phyloP scores from a whole-genome alignment of 2,888 invertebrate genomes.

The Eretmocerus hayati region DNA sequence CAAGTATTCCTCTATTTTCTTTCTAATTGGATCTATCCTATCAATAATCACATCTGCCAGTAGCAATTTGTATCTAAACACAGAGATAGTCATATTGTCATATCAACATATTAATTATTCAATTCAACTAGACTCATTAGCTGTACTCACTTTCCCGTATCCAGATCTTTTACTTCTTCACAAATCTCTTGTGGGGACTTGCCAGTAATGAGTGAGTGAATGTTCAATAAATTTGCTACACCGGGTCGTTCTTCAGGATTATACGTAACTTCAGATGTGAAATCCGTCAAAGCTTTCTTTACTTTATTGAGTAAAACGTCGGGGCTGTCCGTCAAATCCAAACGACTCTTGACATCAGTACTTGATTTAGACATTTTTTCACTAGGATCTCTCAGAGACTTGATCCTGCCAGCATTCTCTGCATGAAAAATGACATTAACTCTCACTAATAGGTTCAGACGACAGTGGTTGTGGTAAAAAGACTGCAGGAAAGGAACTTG shows the following conservation, averaged over 20 bases:
- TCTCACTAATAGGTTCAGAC: no score
- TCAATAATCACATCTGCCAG: conserved; percentile 69
- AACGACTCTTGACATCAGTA: conserved; percentile 65
- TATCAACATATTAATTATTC: no score
- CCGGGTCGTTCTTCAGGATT: conserved; percentile 75
- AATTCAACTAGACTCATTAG: no score
- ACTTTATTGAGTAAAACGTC: conserved; percentile 65
- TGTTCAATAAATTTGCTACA: conserved; percentile 79
- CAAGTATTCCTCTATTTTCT: conserved; percentile 53
- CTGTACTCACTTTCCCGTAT: conserved; percentile 64
- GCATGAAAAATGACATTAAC: conserved; percentile 23
- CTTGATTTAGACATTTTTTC: conserved; percentile 99
- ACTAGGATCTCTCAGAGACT: conserved; percentile 76
- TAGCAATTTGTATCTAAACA: conserved; percentile 61
- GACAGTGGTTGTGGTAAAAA: no score
- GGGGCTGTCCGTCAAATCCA: conserved; percentile 71
- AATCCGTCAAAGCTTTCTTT: conserved; percentile 88
- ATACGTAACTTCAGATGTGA: conserved; percentile 72
- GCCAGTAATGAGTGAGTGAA: conserved; percentile 71
- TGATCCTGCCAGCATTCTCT: conserved; percentile 60
- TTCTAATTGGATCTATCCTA: conserved; percentile 63
- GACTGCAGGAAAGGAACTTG: no score
- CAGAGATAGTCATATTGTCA: no score
- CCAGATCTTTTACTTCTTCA: conserved; percentile 56
- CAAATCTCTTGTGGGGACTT: conserved; percentile 62